A percentile compares a stretch with the other conserved stretches of the same genome.
phyloP scores from a whole-genome alignment of 2,797 vertebrate species.

The Myiothlypis coronata region DNA sequence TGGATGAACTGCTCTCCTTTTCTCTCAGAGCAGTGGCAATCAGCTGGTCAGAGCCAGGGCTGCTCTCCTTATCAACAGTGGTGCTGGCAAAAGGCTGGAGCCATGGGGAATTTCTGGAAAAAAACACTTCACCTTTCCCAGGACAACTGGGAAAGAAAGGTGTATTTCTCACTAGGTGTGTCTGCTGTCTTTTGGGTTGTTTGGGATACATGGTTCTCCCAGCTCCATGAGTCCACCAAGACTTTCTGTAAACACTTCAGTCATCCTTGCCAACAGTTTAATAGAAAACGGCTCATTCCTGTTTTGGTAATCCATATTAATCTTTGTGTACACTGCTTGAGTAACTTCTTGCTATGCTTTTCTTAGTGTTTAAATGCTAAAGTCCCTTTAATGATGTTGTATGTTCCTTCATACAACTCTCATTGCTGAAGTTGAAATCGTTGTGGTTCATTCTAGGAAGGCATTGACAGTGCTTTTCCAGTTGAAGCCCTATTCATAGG shows the following conservation, averaged over 20 bases:
- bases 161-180: rapidly evolving
- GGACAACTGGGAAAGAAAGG: neutral
- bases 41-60: rapidly evolving
- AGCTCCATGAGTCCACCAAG: neutral
- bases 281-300: neutral
- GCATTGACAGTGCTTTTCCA: neutral
- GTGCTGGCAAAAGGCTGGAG: neutral
- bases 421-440: neutral
- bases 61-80: rapidly evolving
- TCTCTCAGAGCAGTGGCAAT: neutral
- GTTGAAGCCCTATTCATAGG: neutral
- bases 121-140: neutral
- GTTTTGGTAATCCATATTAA: neutral
- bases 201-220: rapidly evolving
- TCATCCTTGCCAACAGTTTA: neutral
- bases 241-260: neutral
- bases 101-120: neutral
- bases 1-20: neutral
- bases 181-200: neutral
- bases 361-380: neutral
- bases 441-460: neutral
- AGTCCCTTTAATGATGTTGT: neutral
- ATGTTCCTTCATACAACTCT: neutral
- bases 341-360: neutral
- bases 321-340: neutral